A percentile compares a stretch with the other conserved stretches of the same genome.
phyloP scores from a whole-genome alignment of 2,888 invertebrate species.

The Drosophila mimica region DNA sequence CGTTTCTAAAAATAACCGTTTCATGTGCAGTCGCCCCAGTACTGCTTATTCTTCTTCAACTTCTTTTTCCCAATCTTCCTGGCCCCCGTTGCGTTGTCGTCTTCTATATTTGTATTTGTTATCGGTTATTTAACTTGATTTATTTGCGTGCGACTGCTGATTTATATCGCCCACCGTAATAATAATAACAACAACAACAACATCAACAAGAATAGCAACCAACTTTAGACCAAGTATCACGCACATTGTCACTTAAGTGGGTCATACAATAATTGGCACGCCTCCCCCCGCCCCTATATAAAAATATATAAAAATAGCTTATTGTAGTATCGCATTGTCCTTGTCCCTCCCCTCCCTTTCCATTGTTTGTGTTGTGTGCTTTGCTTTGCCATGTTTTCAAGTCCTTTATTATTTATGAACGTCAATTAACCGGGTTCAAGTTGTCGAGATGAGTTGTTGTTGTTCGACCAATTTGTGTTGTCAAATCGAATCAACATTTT shows the following conservation, averaged over 20 bases:
- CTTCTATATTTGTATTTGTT: slow-evolving; percentile 67
- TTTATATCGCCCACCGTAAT: slow-evolving; percentile 64
- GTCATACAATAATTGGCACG: slow-evolving; percentile 74
- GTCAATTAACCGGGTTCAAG: slow-evolving; percentile 2
- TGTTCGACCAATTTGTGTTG: neutral
- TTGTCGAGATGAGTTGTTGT: neutral
- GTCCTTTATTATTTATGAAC: neutral
- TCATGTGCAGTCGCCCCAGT: slow-evolving; percentile 59
- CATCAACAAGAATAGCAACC: slow-evolving; percentile 25
- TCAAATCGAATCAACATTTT: neutral
- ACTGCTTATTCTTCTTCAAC: slow-evolving; percentile 5
- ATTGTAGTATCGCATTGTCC: slow-evolving; percentile 16
- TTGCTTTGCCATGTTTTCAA: neutral
- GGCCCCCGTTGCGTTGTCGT: slow-evolving; percentile 13
- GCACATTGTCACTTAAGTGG: slow-evolving; percentile 74
- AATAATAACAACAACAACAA: slow-evolving; percentile 34
- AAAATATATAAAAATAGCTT: slow-evolving; percentile 10
- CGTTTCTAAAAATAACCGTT: slow-evolving; percentile 75
- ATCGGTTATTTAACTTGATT: slow-evolving; percentile 79
- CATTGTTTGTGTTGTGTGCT: neutral
- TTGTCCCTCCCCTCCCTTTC: neutral
- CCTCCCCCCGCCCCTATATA: slow-evolving; percentile 8
- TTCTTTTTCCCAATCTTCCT: slow-evolving; percentile 6
- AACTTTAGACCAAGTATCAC: slow-evolving; percentile 56
- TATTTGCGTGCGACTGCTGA: slow-evolving; percentile 78